phyloP scores from a whole-genome alignment of 64 coral and sea anemone genomes.

The Dendronephthya gigantea region DNA sequence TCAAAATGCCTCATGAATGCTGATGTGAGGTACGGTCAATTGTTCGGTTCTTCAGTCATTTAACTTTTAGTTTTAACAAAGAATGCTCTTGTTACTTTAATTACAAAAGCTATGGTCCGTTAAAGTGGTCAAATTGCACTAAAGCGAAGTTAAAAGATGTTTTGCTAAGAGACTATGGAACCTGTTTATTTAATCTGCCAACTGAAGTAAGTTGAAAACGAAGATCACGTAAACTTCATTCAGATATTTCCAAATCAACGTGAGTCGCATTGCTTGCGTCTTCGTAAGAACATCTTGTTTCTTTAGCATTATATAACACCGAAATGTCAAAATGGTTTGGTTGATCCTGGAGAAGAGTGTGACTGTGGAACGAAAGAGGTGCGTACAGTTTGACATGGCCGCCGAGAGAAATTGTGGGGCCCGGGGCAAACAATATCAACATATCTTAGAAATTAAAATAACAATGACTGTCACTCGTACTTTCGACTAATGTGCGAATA shows the following conservation, averaged over 20 bases:
- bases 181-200: neutral
- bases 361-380: constrained; percentile 35
- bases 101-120: neutral
- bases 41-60: too few species aligned
- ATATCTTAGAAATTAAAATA: too few species aligned
- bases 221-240: neutral
- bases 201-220: neutral
- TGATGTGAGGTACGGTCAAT: neutral
- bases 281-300: too few species aligned
- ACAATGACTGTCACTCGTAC: too few species aligned
- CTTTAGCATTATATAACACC: neutral
- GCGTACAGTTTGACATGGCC: neutral
- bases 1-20: neutral
- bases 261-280: too few species aligned
- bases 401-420: too few species aligned
- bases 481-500: too few species aligned
- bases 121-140: neutral
- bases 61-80: too few species aligned
- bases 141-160: neutral
- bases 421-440: too few species aligned
- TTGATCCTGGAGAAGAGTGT: constrained; percentile 36
- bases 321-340: constrained; percentile 25
- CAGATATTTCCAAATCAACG: neutral
- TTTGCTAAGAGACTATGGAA: neutral
- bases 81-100: neutral